A percentile compares a stretch with the other conserved stretches of the same genome.
Evolutionary conservation across 2,113 vertebrate genomes (phyloP).

Genomic region (Eidolon helvum): DNA sequence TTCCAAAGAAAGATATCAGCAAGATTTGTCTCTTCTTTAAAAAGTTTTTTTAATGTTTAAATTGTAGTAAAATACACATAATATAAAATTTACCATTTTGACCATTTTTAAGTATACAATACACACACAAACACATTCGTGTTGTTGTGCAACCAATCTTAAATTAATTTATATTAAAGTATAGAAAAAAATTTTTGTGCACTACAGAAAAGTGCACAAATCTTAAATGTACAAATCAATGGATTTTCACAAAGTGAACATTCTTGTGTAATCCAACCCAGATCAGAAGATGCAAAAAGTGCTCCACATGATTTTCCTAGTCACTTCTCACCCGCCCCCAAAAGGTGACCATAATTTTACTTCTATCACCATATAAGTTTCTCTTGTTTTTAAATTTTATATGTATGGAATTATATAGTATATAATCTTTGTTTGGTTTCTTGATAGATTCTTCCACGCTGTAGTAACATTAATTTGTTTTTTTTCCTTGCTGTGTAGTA

Average conservation of each 20-base stretch:
- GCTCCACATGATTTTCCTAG: accelerated
- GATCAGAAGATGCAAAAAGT: background rate
- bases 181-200: background rate
- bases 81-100: background rate
- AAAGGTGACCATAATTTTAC: background rate
- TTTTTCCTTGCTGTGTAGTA: background rate
- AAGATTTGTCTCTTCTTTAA: background rate
- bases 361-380: background rate
- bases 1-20: background rate
- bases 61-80: background rate
- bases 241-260: background rate
- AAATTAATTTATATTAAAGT: background rate
- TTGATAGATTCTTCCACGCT: background rate
- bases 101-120: background rate
- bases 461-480: too few relatives aligned
- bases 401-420: background rate
- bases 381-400: background rate
- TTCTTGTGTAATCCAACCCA: background rate
- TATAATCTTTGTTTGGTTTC: background rate
- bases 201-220: background rate
- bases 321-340: too few relatives aligned
- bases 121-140: background rate
- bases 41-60: background rate
- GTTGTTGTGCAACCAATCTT: background rate
- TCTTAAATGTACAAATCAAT: background rate